Base-by-base conservation (phyloP, 2,797 vertebrate genomes). In the Falco naumanni region DNA sequence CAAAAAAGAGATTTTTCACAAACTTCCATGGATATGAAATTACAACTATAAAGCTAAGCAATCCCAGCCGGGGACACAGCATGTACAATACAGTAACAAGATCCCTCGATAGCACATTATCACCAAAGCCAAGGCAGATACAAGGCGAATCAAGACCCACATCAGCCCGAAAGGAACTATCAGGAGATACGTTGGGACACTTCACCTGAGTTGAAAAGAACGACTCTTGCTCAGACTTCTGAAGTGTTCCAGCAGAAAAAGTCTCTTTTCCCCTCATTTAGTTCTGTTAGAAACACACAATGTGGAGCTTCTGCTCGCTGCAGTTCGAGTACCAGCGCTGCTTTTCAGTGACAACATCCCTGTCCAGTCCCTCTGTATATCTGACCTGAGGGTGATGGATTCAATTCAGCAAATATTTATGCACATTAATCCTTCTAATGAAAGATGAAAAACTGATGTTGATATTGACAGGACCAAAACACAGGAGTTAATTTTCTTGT, bases 241-340 rank as follows among this genome's bases (percentile, higher is more conserved):
- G 37, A 4, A 26, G 31, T 6, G 2, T 57, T 54, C 82, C 24
- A 5, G 4, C 3, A n/a, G 19, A 20, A 77, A 28, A 72, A 3
- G 20, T 6, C 59, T 0, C 0, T 24, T 61, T 6, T 1, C 0
- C 3, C 18, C 60, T 51, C 21, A 1, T 29, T 47, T 16, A 16
- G 5, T 7, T 39, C 19, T 11, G 4, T 9, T 6, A 7, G 9
- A 16, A 43, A 19, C 3, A 7, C 10, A 6, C 25, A 13, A 14
- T 0, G 9, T 22, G 26, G 59, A 84, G 56, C 51, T 29, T 26
- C 48, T 3, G 8, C 33, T 29, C 11, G 5, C 43, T 28, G 20
- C n/a, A 4, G 4, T 2, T 9, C 1, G 20, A 19, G 0, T 5
- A 3, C 0, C 7, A 70, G 54, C 21, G 3, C 34, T 22, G 24